A percentile compares a stretch with the other conserved stretches of the same genome.
Evolutionary conservation across 2,888 invertebrate genomes (phyloP).

Genomic region (Gibbula magus): DNA sequence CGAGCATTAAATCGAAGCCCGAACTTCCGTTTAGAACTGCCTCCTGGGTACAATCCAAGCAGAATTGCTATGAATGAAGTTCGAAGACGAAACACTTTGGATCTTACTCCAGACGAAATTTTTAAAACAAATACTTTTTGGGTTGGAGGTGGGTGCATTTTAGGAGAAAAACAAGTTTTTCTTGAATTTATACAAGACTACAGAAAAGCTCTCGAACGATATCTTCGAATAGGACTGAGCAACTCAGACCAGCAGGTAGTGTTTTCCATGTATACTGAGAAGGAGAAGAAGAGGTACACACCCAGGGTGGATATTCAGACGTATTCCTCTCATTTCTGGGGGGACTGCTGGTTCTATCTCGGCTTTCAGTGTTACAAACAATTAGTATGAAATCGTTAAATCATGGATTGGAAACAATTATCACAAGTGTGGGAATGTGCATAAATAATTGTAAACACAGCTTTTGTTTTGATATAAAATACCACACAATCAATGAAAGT

Average conservation of each 20-base stretch:
- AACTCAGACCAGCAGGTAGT: constrained; percentile 30
- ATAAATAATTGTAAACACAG: not conserved
- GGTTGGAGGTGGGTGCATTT: constrained; percentile 48
- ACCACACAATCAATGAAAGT: not conserved
- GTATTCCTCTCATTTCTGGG: not conserved
- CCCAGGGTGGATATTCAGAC: not conserved
- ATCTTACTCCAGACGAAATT: constrained; percentile 30
- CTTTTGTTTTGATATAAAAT: not conserved
- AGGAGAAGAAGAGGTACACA: not conserved
- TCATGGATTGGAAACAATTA: no score
- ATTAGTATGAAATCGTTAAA: not conserved
- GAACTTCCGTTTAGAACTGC: constrained; percentile 39
- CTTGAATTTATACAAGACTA: constrained; percentile 12
- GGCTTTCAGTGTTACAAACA: constrained; percentile 15
- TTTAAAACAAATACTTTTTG: constrained; percentile 44
- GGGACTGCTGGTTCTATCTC: constrained; percentile 10
- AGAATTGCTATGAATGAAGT: constrained; percentile 35
- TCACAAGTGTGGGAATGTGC: not conserved
- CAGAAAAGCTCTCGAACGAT: constrained; percentile 7
- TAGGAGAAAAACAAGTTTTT: constrained; percentile 26
- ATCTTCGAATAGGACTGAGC: constrained; percentile 11
- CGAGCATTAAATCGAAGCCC: constrained; percentile 26
- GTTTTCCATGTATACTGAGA: constrained; percentile 25
- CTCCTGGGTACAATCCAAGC: constrained; percentile 28
- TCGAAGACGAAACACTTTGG: not conserved